phyloP scores from a whole-genome alignment of 2,888 invertebrate genomes.

The Mesochorus sp. region DNA sequence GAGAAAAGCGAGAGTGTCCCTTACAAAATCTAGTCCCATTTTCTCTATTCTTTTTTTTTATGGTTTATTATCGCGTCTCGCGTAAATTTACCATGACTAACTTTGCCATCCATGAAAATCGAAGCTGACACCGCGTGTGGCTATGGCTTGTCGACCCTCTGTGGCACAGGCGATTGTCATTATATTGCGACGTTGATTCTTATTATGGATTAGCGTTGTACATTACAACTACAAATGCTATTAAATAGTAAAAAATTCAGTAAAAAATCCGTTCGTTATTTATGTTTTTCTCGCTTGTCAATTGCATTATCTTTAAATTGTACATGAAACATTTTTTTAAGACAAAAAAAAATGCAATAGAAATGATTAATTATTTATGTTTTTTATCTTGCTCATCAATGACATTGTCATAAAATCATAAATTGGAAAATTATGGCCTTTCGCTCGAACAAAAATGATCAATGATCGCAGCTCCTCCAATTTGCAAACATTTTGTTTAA shows the following conservation, averaged over 20 bases:
- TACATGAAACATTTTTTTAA: too few relatives aligned
- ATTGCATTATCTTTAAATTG: too few relatives aligned
- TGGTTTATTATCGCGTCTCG: conserved; percentile 4
- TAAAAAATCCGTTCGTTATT: neutral
- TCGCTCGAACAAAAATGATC: too few relatives aligned
- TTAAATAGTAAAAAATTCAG: neutral
- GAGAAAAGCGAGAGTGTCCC: neutral
- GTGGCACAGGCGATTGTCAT: conserved; percentile 3
- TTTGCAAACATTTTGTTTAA: too few relatives aligned
- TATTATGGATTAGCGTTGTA: neutral
- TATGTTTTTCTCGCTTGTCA: too few relatives aligned
- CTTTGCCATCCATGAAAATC: conserved; percentile 10
- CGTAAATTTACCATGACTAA: conserved; percentile 14
- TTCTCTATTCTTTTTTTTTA: neutral
- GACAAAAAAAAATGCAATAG: too few relatives aligned
- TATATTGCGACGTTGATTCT: conserved; percentile 18
- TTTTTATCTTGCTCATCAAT: too few relatives aligned
- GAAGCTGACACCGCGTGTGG: too few relatives aligned
- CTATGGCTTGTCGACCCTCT: neutral
- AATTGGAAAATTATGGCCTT: too few relatives aligned
- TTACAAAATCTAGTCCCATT: neutral
- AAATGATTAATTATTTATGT: too few relatives aligned
- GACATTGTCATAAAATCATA: too few relatives aligned
- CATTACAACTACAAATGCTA: neutral
- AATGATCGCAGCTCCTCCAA: too few relatives aligned